Percentiles rank a stretch among this genome's conserved stretches.
These are phyloP conservation scores for Yponomeuta malinellus DNA, from an alignment of 2,888 invertebrate genomes.

Conservation along the genomic window DNA sequence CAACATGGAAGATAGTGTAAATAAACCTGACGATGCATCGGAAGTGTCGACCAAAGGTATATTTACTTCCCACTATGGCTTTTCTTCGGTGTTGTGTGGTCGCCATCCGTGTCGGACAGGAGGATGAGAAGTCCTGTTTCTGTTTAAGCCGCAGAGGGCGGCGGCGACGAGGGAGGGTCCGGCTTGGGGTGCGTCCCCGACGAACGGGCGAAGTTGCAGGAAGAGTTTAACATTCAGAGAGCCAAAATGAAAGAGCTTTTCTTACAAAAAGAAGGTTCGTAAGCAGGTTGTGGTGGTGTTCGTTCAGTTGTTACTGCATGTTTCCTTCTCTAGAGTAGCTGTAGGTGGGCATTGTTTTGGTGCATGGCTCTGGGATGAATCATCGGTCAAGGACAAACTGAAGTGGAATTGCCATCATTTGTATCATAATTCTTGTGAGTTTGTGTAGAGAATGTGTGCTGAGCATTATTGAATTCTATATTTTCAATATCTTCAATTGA, in stretches of 20 bases:
- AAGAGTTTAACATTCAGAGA: constrained; percentile 92
- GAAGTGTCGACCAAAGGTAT: constrained; percentile 14
- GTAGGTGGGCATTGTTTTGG: not conserved
- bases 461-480: not conserved
- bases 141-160: constrained; percentile 55
- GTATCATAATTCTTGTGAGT: not conserved
- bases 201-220: constrained; percentile 77
- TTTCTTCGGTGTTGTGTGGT: not conserved
- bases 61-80: not conserved
- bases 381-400: not conserved
- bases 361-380: not conserved
- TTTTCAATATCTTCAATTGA: not conserved
- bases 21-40: constrained; percentile 6
- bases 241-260: constrained; percentile 95
- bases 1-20: constrained; percentile 13
- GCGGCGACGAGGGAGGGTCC: constrained; percentile 32
- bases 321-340: not conserved
- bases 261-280: constrained; percentile 93
- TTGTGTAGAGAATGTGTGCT: not conserved
- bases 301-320: constrained; percentile 6
- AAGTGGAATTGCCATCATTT: not conserved
- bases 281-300: constrained; percentile 20
- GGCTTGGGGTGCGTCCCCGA: constrained; percentile 41
- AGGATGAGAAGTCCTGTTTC: constrained; percentile 57
- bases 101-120: constrained; percentile 24